Evolutionary conservation across 1,140 invertebrate genomes (phyloP), one percentile per base, ranked within the genome.

Genomic region (Drosophila kepulauana): DNA sequence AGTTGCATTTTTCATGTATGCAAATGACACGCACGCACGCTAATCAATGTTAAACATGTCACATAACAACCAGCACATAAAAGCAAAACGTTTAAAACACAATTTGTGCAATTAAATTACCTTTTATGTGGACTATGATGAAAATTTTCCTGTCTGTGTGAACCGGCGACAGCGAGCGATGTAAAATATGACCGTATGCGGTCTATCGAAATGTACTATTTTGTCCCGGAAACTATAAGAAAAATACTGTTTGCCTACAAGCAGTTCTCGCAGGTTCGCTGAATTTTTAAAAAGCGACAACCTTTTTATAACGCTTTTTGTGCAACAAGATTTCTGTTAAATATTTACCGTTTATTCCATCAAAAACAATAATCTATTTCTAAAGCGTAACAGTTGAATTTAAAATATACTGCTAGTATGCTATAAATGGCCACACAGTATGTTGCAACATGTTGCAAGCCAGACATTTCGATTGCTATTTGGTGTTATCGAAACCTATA

Each of bases 161-260:
- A 78, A 70, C 81, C 81, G 78, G 79, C 79, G 72, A 81, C 72
- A 78, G 76, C 75, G 20, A 80, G 81, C 45, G 77, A 73, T 77
- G 69, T 59, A 66, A 57, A 56, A 38, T 10, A 38, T 43, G 41
- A n/a, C 41, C 41, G n/a, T 6, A 43, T 13, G 41, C 13, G 11
- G n/a, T 2, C 5, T 43, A 1, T 2, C 11, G 13, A 43, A 43
- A 43, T 5, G 13, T 43, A 4, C n/a, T 43, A 43, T 13, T 43
- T 13, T 13, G 4, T 1, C 11, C 13, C 41, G 1, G 3, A 1
- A 43, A 43, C n/a, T 13, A 43, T 43, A 43, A 11, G 11, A n/a
- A 43, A 13, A 13, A 43, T 43, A 43, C 41, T 43, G 13, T 1
- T 13, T 43, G 10, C 6, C 35, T 38, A 7, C 10, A 38, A 25